Evolutionary conservation across 2,797 vertebrate species (phyloP), one percentile per base, ranked within the genome.

Genomic region (Argentina silus): DNA sequence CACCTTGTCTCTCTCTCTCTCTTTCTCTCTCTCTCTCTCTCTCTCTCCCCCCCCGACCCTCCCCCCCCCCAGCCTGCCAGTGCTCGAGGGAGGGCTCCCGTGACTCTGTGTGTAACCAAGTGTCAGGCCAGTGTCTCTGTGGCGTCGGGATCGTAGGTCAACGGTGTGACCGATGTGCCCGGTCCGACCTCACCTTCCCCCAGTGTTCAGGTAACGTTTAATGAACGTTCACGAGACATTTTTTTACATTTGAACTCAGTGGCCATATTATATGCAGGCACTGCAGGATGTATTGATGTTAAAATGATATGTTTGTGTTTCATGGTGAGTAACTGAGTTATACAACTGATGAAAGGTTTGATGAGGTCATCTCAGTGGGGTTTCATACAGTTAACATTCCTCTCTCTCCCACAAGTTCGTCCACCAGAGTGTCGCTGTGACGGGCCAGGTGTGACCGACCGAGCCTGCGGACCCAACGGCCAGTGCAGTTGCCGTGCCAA

Each of bases 41-140:
- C 17, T 17, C 61, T 47, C 19, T 75, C 45, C 11, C 53, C 8
- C 27, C 10, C 11, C 36, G 1, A 48, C 72, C 61, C 55, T 81
- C 72, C 80, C 21, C 55, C 14, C 80, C 73, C 73, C 0, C 83
- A 98, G 97, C 84, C 64, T 98, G 96, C 75, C 87, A 81, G 78
- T 98, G 97, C 80, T 95, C 93, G 0, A 67, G 42, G 0, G 78
- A 88, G 0, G 95, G 96, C 68, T 95, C 96, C 5, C 92, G 90
- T 61, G 90, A 91, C 0, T 21, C n/a, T 1, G 44, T 15, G 0
- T 97, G 96, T 79, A 90, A 93, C 81, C 84, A 85, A 0, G 3
- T 73, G 7, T 92, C 90, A 0, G 96, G 96, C 21, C 95, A 96
- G 83, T 97, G 96, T 17, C 72, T 88, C 12, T 97, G 96, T 84